A percentile compares a stretch with the other conserved stretches of the same genome.
Conservation (phyloP, 2,888 invertebrate genomes). For the Glaucopsyche alexis region DNA sequence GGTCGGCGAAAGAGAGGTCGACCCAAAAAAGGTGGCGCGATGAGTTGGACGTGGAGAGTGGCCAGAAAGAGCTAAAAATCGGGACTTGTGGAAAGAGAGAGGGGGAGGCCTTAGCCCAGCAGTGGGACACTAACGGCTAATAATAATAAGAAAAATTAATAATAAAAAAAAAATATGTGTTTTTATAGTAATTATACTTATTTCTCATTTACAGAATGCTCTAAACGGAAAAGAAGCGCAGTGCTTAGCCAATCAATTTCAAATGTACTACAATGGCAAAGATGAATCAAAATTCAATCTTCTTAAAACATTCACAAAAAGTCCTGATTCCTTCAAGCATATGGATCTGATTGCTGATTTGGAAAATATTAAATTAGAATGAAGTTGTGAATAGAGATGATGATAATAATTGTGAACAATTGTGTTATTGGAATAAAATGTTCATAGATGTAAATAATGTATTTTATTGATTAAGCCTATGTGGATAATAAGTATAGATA, state of each 20-base stretch:
- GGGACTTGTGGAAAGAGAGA: no score
- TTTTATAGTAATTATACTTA: neutral
- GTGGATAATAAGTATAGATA: slow-evolving; percentile 27
- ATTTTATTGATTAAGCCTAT: slow-evolving; percentile 29
- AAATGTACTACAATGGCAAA: slow-evolving; percentile 88
- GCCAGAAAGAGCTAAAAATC: no score
- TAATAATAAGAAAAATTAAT: no score
- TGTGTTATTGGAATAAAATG: neutral
- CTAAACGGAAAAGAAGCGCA: slow-evolving; percentile 89
- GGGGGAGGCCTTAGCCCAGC: no score
- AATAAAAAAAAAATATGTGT: no score
- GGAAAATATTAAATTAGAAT: slow-evolving; percentile 80
- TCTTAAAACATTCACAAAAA: slow-evolving; percentile 84
- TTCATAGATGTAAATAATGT: neutral
- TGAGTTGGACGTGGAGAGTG: no score
- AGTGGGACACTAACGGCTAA: no score
- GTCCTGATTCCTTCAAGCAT: slow-evolving; percentile 88
- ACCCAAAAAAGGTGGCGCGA: no score
- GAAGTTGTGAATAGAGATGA: slow-evolving; percentile 13
- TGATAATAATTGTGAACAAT: no score
- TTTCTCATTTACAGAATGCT: slow-evolving; percentile 76
- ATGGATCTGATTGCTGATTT: slow-evolving; percentile 89
- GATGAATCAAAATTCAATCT: slow-evolving; percentile 81
- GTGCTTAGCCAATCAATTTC: slow-evolving; percentile 91
- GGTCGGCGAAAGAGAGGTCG: no score